These are phyloP conservation scores for Gnathonemus longibarbis DNA, from an alignment of 2,113 vertebrate genomes.

Conservation along the genomic window DNA sequence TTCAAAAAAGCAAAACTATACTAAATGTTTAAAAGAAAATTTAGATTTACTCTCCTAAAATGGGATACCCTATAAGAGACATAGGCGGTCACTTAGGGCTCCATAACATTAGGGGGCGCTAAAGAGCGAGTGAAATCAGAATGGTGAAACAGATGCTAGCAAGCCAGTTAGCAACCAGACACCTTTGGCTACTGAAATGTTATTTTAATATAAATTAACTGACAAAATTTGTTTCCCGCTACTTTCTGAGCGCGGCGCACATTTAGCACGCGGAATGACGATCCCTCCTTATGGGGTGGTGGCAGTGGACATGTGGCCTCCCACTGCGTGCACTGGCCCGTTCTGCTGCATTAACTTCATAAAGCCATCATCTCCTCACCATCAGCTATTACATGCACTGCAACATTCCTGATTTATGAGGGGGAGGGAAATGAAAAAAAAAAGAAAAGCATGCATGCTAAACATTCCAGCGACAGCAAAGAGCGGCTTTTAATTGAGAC, in stretches of 20 bases:
- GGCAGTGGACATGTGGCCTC: conserved; percentile 46
- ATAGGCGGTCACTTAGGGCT: not conserved
- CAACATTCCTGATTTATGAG: conserved; percentile 96
- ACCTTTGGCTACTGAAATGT: not conserved
- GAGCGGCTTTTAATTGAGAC: conserved; percentile 99
- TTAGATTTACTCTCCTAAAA: not conserved
- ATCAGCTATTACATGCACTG: conserved; percentile 86
- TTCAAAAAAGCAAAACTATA: not conserved
- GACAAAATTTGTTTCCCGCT: not conserved
- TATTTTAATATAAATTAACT: not conserved
- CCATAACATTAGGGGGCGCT: not conserved
- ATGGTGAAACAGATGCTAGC: not conserved
- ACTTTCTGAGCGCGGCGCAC: no score
- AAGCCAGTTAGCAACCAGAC: not conserved
- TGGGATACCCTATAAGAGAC: not conserved
- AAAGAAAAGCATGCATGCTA: conserved; percentile 77
- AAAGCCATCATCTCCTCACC: conserved; percentile 90
- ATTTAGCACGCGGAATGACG: conserved; percentile 17
- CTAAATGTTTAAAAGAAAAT: not conserved
- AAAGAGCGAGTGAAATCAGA: not conserved
- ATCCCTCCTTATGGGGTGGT: conserved; percentile 30
- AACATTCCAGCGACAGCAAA: conserved; percentile 66
- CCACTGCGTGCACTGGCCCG: conserved; percentile 79
- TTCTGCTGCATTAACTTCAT: conserved; percentile 96
- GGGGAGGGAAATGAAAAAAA: conserved; percentile 62